Evolutionary conservation across 2,888 invertebrate genomes (phyloP).

Genomic region (Schizaphis graminum): DNA sequence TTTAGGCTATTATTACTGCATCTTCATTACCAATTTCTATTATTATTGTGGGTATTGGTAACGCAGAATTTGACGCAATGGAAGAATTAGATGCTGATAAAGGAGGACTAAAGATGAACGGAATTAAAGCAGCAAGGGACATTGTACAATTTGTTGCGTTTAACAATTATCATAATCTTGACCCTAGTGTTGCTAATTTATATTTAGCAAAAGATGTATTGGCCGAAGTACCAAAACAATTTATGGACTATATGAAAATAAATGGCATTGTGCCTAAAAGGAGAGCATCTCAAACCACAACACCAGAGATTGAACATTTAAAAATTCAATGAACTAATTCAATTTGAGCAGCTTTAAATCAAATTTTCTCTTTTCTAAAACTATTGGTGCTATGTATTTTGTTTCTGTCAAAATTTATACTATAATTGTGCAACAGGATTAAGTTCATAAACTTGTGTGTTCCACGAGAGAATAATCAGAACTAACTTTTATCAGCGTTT

Average conservation of each 20-base stretch:
- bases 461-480: too few species aligned
- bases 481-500: too few species aligned
- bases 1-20: conserved; percentile 71
- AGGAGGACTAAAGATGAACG: conserved; percentile 68
- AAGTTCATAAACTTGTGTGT: neutral
- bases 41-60: conserved; percentile 74
- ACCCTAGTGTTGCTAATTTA: conserved; percentile 70
- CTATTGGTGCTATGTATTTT: neutral
- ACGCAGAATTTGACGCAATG: conserved; percentile 70
- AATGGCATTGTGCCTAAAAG: conserved; percentile 72
- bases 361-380: neutral
- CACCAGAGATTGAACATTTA: conserved; percentile 55
- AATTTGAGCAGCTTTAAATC: conserved; percentile 12
- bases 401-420: neutral
- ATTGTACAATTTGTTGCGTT: conserved; percentile 77
- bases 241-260: conserved; percentile 72
- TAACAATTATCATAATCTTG: conserved; percentile 70
- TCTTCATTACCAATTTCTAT: conserved; percentile 75
- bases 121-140: conserved; percentile 73
- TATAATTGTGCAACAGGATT: neutral
- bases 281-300: conserved; percentile 1
- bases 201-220: conserved; percentile 75
- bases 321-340: conserved; percentile 51
- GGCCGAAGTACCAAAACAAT: conserved; percentile 75
- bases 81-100: conserved; percentile 70